Evolutionary conservation across 2,797 vertebrate genomes (phyloP).

Genomic region (Acrossocheilus fasciatus): DNA sequence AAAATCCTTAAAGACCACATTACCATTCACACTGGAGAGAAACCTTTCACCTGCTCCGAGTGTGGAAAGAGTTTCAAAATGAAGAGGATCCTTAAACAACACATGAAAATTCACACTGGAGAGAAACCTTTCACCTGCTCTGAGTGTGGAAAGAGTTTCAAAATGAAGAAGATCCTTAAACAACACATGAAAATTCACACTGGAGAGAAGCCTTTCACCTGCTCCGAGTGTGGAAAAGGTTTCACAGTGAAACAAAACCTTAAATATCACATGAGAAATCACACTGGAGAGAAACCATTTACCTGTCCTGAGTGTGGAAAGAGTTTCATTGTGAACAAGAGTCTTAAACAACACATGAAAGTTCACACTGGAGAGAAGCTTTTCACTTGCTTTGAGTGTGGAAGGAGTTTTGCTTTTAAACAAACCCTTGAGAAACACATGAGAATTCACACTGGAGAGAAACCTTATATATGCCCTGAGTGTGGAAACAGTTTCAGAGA

Average conservation of each 20-base stretch:
- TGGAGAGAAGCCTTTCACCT: background rate
- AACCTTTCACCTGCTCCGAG: background rate
- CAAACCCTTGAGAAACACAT: background rate
- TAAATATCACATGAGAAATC: constrained; percentile 3
- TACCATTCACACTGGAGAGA: background rate
- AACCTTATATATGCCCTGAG: background rate
- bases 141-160: background rate
- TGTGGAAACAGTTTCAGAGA: background rate
- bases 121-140: background rate
- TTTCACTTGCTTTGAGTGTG: constrained; percentile 10
- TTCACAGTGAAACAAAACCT: background rate
- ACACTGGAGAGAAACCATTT: background rate
- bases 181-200: background rate
- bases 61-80: background rate
- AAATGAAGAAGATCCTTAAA: background rate
- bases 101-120: background rate
- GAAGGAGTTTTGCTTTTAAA: background rate
- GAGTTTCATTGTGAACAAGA: background rate
- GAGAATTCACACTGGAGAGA: background rate
- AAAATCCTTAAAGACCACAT: background rate
- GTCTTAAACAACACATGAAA: background rate
- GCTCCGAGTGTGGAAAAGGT: background rate
- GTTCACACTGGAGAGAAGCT: constrained; percentile 23
- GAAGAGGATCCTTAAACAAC: background rate
- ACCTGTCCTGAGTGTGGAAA: background rate